These are phyloP conservation scores for Electrophaes corylata DNA, from an alignment of 2,888 invertebrate species.

Conservation along the genomic window DNA sequence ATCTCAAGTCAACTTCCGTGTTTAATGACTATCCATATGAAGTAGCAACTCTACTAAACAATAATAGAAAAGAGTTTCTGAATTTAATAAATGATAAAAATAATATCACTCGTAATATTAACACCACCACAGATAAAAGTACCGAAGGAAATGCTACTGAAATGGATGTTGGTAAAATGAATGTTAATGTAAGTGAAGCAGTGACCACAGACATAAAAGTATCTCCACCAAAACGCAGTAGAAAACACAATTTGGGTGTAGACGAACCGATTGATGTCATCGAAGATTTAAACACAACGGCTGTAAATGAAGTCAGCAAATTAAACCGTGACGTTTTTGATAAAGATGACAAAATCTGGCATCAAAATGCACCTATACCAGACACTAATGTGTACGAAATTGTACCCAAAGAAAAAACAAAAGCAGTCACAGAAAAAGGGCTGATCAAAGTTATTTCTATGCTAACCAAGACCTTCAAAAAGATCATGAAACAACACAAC, in stretches of 20 bases:
- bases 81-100: background rate
- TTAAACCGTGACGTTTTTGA: conserved; percentile 54
- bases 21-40: conserved; percentile 69
- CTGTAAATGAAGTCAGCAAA: conserved; percentile 40
- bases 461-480: conserved; percentile 73
- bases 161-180: background rate
- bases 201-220: conserved; percentile 18
- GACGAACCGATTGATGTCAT: conserved; percentile 45
- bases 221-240: conserved; percentile 54
- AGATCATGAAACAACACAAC: conserved; percentile 69
- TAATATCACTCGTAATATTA: conserved; percentile 1
- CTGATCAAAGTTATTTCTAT: conserved; percentile 70
- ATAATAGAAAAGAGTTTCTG: background rate
- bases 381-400: conserved; percentile 57
- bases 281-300: conserved; percentile 51
- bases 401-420: conserved; percentile 52
- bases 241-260: conserved; percentile 54
- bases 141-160: conserved; percentile 28
- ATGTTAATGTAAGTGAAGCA: conserved; percentile 6
- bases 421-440: conserved; percentile 64
- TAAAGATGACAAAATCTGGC: conserved; percentile 59
- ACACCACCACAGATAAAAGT: conserved; percentile 34
- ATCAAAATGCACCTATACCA: conserved; percentile 50
- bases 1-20: conserved; percentile 49
- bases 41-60: conserved; percentile 56